Percentiles rank a stretch among this genome's conserved stretches.
Evolutionary conservation across 1,140 invertebrate genomes (phyloP).

Genomic region (Drosophila nigromelanica): DNA sequence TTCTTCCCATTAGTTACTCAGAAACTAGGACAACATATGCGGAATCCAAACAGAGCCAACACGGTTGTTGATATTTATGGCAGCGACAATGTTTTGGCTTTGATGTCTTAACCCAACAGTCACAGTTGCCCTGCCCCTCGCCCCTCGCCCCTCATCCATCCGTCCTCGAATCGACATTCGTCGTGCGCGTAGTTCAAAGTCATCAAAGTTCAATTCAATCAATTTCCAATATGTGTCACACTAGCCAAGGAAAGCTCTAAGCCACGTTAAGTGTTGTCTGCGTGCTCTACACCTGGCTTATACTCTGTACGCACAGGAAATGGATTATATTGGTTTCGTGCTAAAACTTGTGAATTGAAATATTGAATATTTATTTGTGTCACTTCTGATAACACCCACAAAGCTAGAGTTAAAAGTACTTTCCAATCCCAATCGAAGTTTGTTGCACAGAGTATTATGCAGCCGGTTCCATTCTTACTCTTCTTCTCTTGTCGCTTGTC

Average conservation of each 20-base stretch:
- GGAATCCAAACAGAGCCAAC: conserved; percentile 9
- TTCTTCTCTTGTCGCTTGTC: background rate
- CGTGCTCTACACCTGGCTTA: background rate
- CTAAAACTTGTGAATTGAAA: no score
- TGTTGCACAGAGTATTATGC: no score
- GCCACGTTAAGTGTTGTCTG: conserved; percentile 42
- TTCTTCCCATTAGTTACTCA: no score
- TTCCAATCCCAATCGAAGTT: no score
- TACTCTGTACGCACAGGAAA: no score
- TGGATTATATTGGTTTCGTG: no score
- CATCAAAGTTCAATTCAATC: conserved; percentile 81
- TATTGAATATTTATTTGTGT: no score
- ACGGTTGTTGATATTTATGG: conserved; percentile 12
- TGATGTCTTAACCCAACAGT: conserved; percentile 53
- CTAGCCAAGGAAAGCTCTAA: conserved; percentile 19
- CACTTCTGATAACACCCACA: no score
- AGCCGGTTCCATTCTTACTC: no score
- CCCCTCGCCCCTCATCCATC: background rate
- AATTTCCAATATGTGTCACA: conserved; percentile 59
- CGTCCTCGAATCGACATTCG: conserved; percentile 11
- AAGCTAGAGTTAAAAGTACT: no score
- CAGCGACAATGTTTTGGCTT: conserved; percentile 57
- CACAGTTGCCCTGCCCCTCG: background rate
- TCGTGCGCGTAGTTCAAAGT: conserved; percentile 60
- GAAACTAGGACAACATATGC: background rate